Conservation (phyloP, 2,888 invertebrate genomes). For the Malachius bipustulatus region DNA sequence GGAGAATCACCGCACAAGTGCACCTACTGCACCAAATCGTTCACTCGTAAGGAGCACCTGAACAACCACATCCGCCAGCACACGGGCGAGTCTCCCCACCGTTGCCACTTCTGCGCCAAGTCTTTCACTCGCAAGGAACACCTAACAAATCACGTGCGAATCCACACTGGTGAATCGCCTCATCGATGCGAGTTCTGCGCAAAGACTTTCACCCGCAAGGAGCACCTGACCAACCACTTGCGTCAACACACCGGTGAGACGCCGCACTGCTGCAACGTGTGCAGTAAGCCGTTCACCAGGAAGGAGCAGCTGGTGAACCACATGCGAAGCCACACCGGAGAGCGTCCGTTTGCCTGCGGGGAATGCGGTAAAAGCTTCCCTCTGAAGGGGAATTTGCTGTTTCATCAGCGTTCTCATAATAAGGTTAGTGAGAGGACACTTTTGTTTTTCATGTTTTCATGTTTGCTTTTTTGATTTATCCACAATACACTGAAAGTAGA, state of each 20-base stretch:
- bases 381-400: constrained; percentile 66
- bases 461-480: too few relatives aligned
- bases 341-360: constrained; percentile 70
- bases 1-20: constrained; percentile 70
- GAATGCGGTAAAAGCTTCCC: constrained; percentile 83
- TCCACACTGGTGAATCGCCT: constrained; percentile 53
- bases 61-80: constrained; percentile 80
- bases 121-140: constrained; percentile 80
- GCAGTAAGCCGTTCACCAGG: constrained; percentile 60
- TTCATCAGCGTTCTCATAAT: constrained; percentile 78
- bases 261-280: constrained; percentile 60
- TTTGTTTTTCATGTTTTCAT: too few relatives aligned
- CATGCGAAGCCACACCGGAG: constrained; percentile 68
- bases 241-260: constrained; percentile 62
- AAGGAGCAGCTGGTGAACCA: constrained; percentile 65
- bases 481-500: too few relatives aligned
- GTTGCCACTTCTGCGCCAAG: constrained; percentile 74
- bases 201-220: constrained; percentile 59
- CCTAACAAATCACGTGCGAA: constrained; percentile 67
- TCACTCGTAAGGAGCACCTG: constrained; percentile 69
- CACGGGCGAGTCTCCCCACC: constrained; percentile 78
- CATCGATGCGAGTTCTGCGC: constrained; percentile 59
- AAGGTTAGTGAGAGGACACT: constrained; percentile 56
- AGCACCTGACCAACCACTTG: constrained; percentile 58
- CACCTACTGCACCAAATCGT: constrained; percentile 65